Evolutionary conservation across 1,140 invertebrate genomes (phyloP).

Genomic region (Antheraea mylitta): DNA sequence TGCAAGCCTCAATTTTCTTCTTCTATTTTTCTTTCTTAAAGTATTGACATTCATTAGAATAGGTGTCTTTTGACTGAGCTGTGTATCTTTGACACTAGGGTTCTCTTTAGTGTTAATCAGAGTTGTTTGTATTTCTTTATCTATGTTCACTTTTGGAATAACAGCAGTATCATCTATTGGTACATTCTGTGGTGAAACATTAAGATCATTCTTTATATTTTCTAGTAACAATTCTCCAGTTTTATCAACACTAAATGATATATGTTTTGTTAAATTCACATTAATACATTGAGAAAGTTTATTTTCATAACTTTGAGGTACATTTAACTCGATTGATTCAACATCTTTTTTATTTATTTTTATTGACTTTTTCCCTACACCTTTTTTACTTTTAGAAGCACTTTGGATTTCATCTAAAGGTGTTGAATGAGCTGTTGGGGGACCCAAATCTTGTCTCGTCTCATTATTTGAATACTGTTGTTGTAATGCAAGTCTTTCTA

Average conservation of each 20-base stretch:
- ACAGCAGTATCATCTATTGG: conserved; percentile 34
- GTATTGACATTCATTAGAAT: conserved; percentile 59
- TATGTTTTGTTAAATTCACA: conserved; percentile 69
- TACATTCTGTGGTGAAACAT: conserved; percentile 49
- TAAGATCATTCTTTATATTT: conserved; percentile 46
- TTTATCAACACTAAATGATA: conserved; percentile 69
- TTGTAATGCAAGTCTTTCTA: conserved; percentile 80
- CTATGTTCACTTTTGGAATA: conserved; percentile 37
- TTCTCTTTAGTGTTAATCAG: conserved; percentile 36
- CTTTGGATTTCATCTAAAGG: conserved; percentile 50
- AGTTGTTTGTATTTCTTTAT: conserved; percentile 73
- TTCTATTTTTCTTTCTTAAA: conserved; percentile 46
- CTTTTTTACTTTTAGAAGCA: conserved; percentile 50
- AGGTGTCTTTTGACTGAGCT: conserved; percentile 39
- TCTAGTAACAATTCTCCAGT: conserved; percentile 48
- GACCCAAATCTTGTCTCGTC: conserved; percentile 50
- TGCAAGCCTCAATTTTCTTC: conserved; percentile 39
- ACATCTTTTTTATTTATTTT: conserved; percentile 61
- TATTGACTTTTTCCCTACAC: conserved; percentile 46
- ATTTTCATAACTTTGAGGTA: conserved; percentile 46
- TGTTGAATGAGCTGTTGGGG: conserved; percentile 71
- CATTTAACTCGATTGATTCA: conserved; percentile 56
- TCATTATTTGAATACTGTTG: conserved; percentile 70
- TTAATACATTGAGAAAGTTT: conserved; percentile 45
- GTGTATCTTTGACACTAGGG: conserved; percentile 16